These are phyloP conservation scores for Adineta ricciae DNA, from an alignment of 2,888 invertebrate species.

Conservation along the genomic window DNA sequence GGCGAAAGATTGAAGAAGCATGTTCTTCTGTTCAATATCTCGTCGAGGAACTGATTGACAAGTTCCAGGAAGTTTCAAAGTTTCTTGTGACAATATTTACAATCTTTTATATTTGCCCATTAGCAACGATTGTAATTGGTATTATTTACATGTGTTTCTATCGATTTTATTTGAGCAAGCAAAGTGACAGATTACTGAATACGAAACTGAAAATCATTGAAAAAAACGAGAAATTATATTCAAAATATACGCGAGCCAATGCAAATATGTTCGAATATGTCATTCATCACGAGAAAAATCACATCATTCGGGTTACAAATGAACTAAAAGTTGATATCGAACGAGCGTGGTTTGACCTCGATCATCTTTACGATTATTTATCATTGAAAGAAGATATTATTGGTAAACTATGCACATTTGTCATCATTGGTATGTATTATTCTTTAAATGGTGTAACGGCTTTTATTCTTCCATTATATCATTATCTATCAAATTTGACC, in stretches of 20 bases:
- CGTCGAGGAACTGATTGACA: background rate
- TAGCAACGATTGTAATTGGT: no score
- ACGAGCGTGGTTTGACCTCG: background rate
- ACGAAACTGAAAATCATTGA: background rate
- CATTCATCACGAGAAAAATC: background rate
- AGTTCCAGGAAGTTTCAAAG: background rate
- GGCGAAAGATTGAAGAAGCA: conserved; percentile 4
- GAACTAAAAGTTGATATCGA: background rate
- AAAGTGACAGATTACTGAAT: background rate
- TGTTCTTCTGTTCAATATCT: background rate
- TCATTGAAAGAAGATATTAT: background rate
- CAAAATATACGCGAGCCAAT: background rate
- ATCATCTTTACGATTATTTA: background rate
- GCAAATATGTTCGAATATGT: conserved; percentile 15
- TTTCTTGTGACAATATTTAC: no score
- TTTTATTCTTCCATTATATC: background rate
- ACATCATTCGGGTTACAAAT: background rate
- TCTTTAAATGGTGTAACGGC: background rate
- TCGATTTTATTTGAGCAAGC: background rate
- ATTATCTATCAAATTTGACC: background rate
- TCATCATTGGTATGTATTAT: background rate
- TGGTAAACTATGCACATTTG: background rate
- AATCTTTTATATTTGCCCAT: no score
- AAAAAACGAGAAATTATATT: background rate
- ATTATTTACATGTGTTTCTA: background rate